Evolutionary conservation across 2,797 vertebrate genomes (phyloP).

Genomic region (Coracias cyanogaster): DNA sequence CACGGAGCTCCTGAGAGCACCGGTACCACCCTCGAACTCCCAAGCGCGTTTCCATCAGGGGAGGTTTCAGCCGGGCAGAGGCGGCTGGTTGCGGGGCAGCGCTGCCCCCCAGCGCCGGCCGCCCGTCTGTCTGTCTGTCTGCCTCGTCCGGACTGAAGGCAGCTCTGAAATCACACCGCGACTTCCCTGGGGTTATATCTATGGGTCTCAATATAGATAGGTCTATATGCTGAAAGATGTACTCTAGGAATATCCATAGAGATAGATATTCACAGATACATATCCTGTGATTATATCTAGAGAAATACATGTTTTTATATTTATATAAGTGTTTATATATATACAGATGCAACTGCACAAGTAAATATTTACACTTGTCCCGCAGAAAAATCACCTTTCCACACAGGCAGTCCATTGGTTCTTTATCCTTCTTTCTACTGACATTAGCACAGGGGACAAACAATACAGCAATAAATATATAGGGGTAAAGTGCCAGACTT

Average conservation of each 20-base stretch:
- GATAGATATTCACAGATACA: not conserved
- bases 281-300: not conserved
- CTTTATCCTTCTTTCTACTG: not conserved
- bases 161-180: fast-evolving
- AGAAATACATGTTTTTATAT: not conserved
- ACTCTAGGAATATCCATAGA: not conserved
- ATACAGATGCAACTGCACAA: not conserved
- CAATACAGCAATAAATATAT: not conserved
- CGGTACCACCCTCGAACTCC: fast-evolving
- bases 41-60: fast-evolving
- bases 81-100: not conserved
- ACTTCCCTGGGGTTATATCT: fast-evolving
- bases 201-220: fast-evolving
- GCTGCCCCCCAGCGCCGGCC: slow-evolving; percentile 57
- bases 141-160: fast-evolving
- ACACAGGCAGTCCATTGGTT: fast-evolving
- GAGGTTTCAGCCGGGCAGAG: not conserved
- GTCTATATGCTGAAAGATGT: no score
- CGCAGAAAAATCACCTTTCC: not conserved
- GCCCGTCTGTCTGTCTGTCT: fast-evolving
- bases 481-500: not conserved
- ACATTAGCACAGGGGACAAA: not conserved
- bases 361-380: not conserved
- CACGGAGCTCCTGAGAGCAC: fast-evolving
- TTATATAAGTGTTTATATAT: not conserved